A percentile compares a stretch with the other conserved stretches of the same genome.
Evolutionary conservation across 2,797 vertebrate genomes (phyloP).

Genomic region (Emydoidea blandingii): DNA sequence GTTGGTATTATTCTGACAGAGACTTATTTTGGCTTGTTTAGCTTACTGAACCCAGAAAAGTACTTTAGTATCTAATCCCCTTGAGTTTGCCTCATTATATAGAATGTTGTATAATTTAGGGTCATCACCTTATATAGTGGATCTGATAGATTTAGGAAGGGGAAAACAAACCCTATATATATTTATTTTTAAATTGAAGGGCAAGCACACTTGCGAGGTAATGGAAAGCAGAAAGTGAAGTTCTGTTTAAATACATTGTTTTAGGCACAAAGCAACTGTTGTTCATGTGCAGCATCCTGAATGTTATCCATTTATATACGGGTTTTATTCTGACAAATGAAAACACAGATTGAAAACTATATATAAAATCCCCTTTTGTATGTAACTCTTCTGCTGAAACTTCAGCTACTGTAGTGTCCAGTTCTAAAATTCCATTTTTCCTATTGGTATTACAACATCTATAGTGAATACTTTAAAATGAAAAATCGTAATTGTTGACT

Average conservation of each 20-base stretch:
- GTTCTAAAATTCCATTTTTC: constrained; percentile 57
- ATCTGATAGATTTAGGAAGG: constrained; percentile 54
- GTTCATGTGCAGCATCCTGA: constrained; percentile 20
- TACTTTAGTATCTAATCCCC: constrained; percentile 48
- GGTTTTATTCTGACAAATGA: constrained; percentile 67
- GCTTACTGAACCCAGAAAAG: constrained; percentile 57
- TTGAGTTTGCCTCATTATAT: constrained; percentile 49
- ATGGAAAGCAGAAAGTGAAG: constrained; percentile 58
- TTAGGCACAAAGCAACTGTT: constrained; percentile 46
- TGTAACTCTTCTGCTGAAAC: constrained; percentile 40
- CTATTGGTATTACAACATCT: constrained; percentile 33
- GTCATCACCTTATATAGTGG: constrained; percentile 26
- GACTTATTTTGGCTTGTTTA: constrained; percentile 62
- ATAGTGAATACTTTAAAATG: constrained; percentile 24
- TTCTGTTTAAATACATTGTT: constrained; percentile 55
- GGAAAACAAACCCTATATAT: no score
- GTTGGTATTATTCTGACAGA: constrained; percentile 70
- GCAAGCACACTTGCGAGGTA: constrained; percentile 40
- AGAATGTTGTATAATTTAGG: constrained; percentile 53
- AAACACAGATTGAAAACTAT: constrained; percentile 56
- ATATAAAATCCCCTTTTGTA: constrained; percentile 61
- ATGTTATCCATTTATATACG: constrained; percentile 60
- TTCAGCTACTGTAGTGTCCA: constrained; percentile 57
- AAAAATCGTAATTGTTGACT: constrained; percentile 36
- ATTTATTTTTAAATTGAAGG: constrained; percentile 33